Evolutionary conservation across 1,140 invertebrate genomes (phyloP).

Genomic region (Hermatobates lingyangjiaoensis): DNA sequence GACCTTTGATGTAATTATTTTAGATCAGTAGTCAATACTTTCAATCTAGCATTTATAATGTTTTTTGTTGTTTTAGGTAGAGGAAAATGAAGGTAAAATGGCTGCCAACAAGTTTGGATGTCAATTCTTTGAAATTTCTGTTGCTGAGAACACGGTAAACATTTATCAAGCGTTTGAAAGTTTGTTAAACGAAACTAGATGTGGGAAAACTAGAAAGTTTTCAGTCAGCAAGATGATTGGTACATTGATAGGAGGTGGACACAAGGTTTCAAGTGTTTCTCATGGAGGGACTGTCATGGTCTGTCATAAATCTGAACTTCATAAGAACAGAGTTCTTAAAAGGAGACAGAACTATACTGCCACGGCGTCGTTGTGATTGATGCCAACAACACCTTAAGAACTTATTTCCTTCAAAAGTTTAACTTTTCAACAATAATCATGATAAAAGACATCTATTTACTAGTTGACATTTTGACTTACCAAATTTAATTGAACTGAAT

Average conservation of each 20-base stretch:
- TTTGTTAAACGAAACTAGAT: slow-evolving; percentile 39
- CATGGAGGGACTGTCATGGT: slow-evolving; percentile 32
- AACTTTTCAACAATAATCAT: too few species aligned
- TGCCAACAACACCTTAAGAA: too few species aligned
- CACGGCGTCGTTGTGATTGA: slow-evolving; percentile 35
- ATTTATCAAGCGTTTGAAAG: slow-evolving; percentile 47
- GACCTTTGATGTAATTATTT: too few species aligned
- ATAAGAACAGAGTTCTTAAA: slow-evolving; percentile 31
- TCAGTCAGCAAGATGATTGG: slow-evolving; percentile 61
- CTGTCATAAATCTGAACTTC: slow-evolving; percentile 34
- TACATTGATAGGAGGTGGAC: slow-evolving; percentile 37
- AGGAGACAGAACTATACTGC: slow-evolving; percentile 32
- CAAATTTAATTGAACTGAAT: too few species aligned
- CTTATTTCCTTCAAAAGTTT: too few species aligned
- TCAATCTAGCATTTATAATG: too few species aligned
- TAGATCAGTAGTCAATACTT: too few species aligned
- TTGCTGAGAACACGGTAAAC: slow-evolving; percentile 50
- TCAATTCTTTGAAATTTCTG: slow-evolving; percentile 53
- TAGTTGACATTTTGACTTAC: too few species aligned
- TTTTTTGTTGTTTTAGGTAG: too few species aligned
- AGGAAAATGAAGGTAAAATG: slow-evolving; percentile 44
- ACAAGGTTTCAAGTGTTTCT: slow-evolving; percentile 18
- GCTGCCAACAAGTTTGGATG: slow-evolving; percentile 41
- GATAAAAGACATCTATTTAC: too few species aligned
- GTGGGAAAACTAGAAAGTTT: slow-evolving; percentile 37